phyloP scores from a whole-genome alignment of 2,113 vertebrate genomes.

The Gymnorhina tibicen region DNA sequence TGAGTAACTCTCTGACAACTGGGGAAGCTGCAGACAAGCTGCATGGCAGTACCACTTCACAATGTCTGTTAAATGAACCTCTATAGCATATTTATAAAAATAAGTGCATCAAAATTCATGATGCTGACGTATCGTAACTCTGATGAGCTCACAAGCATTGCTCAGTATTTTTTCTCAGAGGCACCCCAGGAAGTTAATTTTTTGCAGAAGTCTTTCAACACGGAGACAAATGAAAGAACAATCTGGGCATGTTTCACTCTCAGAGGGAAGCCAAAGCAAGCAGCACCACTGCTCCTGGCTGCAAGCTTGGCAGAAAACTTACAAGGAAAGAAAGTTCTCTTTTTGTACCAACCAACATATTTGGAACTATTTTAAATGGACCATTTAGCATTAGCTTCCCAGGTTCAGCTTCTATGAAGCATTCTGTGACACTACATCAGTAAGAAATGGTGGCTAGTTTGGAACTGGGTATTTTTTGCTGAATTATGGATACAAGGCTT shows the following conservation, averaged over 20 bases:
- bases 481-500: background rate
- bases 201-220: background rate
- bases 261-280: background rate
- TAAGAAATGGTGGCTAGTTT: background rate
- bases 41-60: background rate
- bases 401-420: background rate
- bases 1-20: background rate
- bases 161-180: background rate
- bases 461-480: background rate
- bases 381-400: background rate
- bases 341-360: background rate
- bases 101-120: background rate
- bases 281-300: background rate
- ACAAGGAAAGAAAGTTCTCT: background rate
- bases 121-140: fast-evolving
- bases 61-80: background rate
- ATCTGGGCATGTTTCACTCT: background rate
- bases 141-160: background rate
- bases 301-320: background rate
- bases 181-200: background rate
- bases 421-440: background rate
- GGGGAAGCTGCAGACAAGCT: background rate
- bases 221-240: background rate
- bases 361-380: background rate
- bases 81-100: background rate